Base-by-base conservation (phyloP, 2,797 vertebrate species). In the Chiroxiphia lanceolata region DNA sequence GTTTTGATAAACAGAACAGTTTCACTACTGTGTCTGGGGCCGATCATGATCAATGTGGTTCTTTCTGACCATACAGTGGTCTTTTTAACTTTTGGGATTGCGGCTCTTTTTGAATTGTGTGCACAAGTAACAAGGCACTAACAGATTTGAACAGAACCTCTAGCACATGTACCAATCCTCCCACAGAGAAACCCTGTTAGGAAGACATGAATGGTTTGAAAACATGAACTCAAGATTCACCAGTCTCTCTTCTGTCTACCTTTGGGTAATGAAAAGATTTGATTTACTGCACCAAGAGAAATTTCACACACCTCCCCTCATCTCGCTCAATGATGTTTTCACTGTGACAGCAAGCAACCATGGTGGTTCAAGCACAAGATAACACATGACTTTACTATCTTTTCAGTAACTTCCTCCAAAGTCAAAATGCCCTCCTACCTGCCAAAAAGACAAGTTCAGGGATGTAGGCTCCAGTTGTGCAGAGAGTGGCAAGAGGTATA, bases 181-280 rank as follows among this genome's bases (percentile, higher is more conserved):
- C 36, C 31, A 40, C 27, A 64, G 26, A 76, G 44, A 89, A 93
- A 83, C 70, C 67, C 48, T 90, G 16, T 63, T 72, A 67, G 69
- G 47, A 85, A 88, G 23, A 83, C 23, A 10, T 4, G 27, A 87
- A 27, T 33, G n/a, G 25, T 68, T 77, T 70, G 47, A 36, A 79
- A 90, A 74, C 21, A 51, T 7, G 48, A 50, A 82, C 22, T 36
- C 5, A 2, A 67, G 71, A 80, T 70, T 89, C 78, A 87, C 68
- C 42, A 59, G 33, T 57, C 27, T 81, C 76, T 82, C 54, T 64
- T 70, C 48, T 70, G 15, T 60, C 81, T 77, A 36, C 67, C 64
- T 83, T 26, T 67, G 38, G n/a, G n/a, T 89, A 76, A 95, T 78
- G 83, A 92, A 94, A 93, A 91, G 13, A 40, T 83, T 51, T 93